Evolutionary conservation across 2,888 invertebrate genomes (phyloP).

Genomic region (Nomada hirtipes): DNA sequence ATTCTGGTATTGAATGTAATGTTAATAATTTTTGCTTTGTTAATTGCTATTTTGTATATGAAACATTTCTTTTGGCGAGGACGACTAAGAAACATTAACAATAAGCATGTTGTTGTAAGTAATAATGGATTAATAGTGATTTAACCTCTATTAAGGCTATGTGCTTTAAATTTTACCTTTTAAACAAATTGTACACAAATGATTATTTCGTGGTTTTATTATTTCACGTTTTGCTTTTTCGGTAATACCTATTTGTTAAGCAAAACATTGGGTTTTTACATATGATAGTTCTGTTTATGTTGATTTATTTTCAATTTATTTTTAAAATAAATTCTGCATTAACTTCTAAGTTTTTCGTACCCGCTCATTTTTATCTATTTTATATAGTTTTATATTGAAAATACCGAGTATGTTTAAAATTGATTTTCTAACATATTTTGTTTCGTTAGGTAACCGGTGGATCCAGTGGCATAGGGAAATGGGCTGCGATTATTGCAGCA

Average conservation of each 20-base stretch:
- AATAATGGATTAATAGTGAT: slow-evolving; percentile 16
- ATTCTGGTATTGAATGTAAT: slow-evolving; percentile 25
- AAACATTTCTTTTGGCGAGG: slow-evolving; percentile 63
- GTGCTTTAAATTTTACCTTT: not conserved
- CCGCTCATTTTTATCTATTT: not conserved
- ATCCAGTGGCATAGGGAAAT: slow-evolving; percentile 97
- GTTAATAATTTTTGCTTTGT: slow-evolving; percentile 50
- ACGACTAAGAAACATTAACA: slow-evolving; percentile 67
- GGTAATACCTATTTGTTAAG: not conserved
- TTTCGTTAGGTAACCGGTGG: slow-evolving; percentile 92
- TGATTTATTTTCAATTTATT: not conserved
- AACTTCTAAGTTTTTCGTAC: not conserved
- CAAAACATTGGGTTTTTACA: not conserved
- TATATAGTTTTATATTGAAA: not conserved
- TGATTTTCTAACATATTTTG: not conserved
- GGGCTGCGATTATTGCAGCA: slow-evolving; percentile 91
- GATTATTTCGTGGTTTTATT: not conserved
- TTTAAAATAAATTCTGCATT: not conserved
- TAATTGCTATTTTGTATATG: slow-evolving; percentile 53
- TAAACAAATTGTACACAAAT: not conserved
- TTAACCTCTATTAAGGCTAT: slow-evolving; percentile 29
- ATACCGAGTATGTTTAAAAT: not conserved
- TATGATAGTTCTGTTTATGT: not conserved
- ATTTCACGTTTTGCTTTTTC: not conserved
- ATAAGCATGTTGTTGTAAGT: slow-evolving; percentile 78